A percentile compares a stretch with the other conserved stretches of the same genome.
phyloP scores from a whole-genome alignment of 2,113 vertebrate species.

The Clarias gariepinus region DNA sequence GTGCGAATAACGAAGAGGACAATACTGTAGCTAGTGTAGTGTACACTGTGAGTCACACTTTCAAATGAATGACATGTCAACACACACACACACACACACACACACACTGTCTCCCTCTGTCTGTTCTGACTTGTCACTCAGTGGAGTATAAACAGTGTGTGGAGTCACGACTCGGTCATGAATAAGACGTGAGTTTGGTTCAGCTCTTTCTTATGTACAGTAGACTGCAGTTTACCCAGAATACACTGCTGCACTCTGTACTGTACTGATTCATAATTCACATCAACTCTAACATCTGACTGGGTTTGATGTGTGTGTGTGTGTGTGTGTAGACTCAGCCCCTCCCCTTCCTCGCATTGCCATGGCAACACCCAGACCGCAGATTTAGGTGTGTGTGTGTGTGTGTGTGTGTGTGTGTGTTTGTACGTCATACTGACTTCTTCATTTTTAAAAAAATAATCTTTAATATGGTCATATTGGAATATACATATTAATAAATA shows the following conservation, averaged over 20 bases:
- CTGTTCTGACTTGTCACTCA: not conserved
- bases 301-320: not conserved
- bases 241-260: not conserved
- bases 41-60: not conserved
- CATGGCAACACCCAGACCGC: slow-evolving; percentile 7
- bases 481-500: not conserved
- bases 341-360: not conserved
- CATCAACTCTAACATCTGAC: not conserved
- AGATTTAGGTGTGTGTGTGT: not conserved
- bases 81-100: not conserved
- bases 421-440: not conserved
- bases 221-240: not conserved
- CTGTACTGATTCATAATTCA: not conserved
- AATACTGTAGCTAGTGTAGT: not conserved
- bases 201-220: not conserved
- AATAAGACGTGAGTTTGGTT: not conserved
- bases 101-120: not conserved
- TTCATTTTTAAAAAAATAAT: not conserved
- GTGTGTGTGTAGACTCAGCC: not conserved
- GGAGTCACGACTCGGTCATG: not conserved
- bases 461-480: not conserved
- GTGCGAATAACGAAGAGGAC: not conserved
- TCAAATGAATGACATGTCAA: not conserved
- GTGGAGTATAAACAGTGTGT: not conserved
- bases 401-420: not conserved